These are phyloP conservation scores for Lagria hirta DNA, from an alignment of 2,888 invertebrate species.

Conservation along the genomic window DNA sequence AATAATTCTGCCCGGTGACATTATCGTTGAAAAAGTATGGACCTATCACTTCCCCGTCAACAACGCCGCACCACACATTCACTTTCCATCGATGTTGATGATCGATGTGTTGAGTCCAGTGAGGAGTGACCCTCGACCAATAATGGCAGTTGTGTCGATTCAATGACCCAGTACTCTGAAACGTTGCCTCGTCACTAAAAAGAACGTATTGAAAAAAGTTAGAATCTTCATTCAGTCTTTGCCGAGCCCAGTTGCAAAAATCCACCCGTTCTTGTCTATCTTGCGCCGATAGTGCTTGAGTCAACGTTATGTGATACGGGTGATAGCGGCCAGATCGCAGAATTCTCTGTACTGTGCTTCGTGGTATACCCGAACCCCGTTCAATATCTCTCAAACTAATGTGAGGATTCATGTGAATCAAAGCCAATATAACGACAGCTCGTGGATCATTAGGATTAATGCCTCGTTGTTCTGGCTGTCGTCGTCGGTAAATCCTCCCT, in stretches of 20 bases:
- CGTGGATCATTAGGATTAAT: no score
- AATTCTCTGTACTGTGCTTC: no score
- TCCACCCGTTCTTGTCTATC: neutral
- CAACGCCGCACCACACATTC: neutral
- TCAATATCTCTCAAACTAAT: no score
- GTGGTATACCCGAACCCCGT: no score
- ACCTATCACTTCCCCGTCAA: neutral
- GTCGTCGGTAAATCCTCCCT: no score
- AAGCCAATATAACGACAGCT: no score
- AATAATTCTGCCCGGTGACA: neutral
- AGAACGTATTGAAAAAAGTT: neutral
- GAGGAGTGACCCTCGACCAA: neutral
- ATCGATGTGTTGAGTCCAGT: neutral
- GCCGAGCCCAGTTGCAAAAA: no score
- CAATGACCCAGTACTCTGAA: neutral
- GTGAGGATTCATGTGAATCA: no score
- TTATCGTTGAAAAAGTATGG: neutral
- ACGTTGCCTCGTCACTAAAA: neutral
- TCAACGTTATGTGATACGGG: neutral
- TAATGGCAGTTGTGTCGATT: neutral
- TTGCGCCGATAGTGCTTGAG: neutral
- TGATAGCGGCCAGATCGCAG: no score
- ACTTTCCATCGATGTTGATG: neutral
- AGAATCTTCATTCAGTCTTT: neutral
- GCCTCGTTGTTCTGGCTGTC: no score